A percentile compares a stretch with the other conserved stretches of the same genome.
phyloP scores from a whole-genome alignment of 2,888 invertebrate species.

The Ornithoptera alexandrae region DNA sequence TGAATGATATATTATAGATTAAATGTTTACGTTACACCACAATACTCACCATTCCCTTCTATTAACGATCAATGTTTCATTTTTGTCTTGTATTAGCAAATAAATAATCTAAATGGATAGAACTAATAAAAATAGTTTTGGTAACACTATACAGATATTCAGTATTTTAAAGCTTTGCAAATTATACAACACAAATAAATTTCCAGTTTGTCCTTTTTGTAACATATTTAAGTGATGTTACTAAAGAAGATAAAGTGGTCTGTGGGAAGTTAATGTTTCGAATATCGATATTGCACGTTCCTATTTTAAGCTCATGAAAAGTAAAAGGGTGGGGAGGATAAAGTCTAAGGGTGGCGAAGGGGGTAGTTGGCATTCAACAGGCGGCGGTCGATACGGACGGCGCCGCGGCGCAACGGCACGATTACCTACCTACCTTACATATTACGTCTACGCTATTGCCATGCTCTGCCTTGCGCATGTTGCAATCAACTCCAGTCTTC shows the following conservation, averaged over 20 bases:
- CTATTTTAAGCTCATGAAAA: conserved; percentile 79
- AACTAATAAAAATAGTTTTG: too few species aligned
- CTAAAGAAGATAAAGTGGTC: conserved; percentile 46
- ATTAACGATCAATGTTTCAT: too few species aligned
- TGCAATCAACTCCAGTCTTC: conserved; percentile 26
- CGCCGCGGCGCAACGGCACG: conserved; percentile 64
- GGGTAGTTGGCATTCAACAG: conserved; percentile 76
- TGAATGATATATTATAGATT: too few species aligned
- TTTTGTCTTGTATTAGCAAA: too few species aligned
- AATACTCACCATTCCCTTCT: too few species aligned
- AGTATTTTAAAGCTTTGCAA: too few species aligned
- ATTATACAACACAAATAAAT: too few species aligned
- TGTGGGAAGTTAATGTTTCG: conserved; percentile 67
- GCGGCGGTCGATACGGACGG: conserved; percentile 74
- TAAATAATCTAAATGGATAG: too few species aligned
- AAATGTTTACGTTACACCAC: too few species aligned
- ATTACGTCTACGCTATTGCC: conserved; percentile 31
- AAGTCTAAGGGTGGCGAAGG: conserved; percentile 56
- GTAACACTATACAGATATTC: too few species aligned
- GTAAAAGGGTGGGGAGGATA: conserved; percentile 54
- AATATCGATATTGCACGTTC: conserved; percentile 75
- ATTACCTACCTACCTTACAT: conserved; percentile 53
- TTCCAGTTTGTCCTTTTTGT: too few species aligned
- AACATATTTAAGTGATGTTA: not conserved
- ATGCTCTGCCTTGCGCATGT: conserved; percentile 28